A percentile compares a stretch with the other conserved stretches of the same genome.
phyloP scores from a whole-genome alignment of 2,888 invertebrate species.

The Phlogophora meticulosa region DNA sequence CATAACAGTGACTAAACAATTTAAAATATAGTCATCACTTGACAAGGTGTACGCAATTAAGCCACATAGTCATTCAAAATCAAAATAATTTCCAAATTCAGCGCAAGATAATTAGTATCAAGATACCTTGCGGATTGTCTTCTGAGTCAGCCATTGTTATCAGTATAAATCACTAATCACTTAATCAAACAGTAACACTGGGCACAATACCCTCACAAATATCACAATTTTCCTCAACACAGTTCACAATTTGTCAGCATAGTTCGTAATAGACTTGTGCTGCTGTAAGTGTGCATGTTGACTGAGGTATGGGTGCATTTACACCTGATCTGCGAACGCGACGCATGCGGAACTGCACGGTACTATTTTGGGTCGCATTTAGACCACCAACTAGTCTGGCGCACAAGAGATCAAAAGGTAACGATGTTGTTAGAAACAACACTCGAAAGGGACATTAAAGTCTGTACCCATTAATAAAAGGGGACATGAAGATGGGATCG shows the following conservation, averaged over 20 bases:
- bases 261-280: constrained; percentile 50
- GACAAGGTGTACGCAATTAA: neutral
- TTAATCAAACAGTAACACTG: constrained; percentile 26
- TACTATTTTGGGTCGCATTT: constrained; percentile 87
- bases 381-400: constrained; percentile 85
- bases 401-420: constrained; percentile 88
- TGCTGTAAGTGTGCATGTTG: constrained; percentile 65
- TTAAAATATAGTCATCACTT: neutral
- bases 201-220: constrained; percentile 29
- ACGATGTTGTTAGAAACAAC: constrained; percentile 71
- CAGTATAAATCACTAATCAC: constrained; percentile 40
- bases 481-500: neutral
- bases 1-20: constrained; percentile 3
- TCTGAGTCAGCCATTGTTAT: constrained; percentile 57
- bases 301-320: constrained; percentile 77
- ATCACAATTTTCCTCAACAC: constrained; percentile 35
- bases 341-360: constrained; percentile 86
- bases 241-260: constrained; percentile 23
- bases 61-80: constrained; percentile 5
- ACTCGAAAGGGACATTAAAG: constrained; percentile 61
- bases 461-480: constrained; percentile 19
- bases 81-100: neutral
- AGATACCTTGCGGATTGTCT: constrained; percentile 65
- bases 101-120: neutral
- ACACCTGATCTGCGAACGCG: constrained; percentile 84